Evolutionary conservation across 2,888 invertebrate species (phyloP).

Genomic region (Pheosia gnoma): DNA sequence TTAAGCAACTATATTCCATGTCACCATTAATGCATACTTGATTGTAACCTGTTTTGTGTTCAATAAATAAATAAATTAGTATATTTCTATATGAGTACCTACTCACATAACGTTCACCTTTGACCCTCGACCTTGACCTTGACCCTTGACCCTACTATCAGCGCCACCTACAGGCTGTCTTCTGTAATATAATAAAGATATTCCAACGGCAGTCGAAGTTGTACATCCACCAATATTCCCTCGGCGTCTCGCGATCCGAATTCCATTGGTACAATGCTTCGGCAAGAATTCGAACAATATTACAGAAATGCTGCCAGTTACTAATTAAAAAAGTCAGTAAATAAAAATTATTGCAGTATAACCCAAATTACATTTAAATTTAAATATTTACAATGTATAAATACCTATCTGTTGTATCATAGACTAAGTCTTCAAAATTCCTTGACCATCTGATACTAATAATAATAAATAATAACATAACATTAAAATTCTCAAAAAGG

Average conservation of each 20-base stretch:
- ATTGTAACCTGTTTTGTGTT: too few relatives aligned
- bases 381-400: too few relatives aligned
- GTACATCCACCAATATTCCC: background rate
- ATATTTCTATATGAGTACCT: background rate
- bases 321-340: background rate
- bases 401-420: too few relatives aligned
- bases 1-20: too few relatives aligned
- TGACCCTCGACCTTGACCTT: background rate
- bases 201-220: background rate
- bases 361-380: background rate
- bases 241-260: background rate
- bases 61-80: background rate
- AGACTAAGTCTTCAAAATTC: too few relatives aligned
- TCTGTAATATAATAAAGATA: conserved; percentile 3
- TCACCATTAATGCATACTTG: too few relatives aligned
- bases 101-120: background rate
- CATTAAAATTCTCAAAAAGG: too few relatives aligned
- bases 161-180: background rate
- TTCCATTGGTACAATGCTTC: background rate
- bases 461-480: too few relatives aligned
- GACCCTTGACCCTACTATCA: background rate
- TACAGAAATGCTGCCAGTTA: background rate
- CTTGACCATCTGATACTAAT: background rate
- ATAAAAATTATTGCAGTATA: background rate
- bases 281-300: background rate